phyloP scores from a whole-genome alignment of 1,140 invertebrate genomes.

The Hypothenemus hampei region DNA sequence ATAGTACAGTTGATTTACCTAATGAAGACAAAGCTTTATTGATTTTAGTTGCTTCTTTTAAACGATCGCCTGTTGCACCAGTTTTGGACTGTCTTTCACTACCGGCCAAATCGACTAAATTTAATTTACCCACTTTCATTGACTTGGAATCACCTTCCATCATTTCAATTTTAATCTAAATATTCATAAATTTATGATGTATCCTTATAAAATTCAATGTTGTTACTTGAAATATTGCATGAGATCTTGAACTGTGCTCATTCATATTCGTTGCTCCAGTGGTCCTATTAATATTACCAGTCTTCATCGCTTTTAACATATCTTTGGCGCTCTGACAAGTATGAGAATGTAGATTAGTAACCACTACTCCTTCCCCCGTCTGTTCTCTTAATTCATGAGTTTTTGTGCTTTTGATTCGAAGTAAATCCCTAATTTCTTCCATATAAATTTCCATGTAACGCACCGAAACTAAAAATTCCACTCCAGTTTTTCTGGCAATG shows the following conservation, averaged over 20 bases:
- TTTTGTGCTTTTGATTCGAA: constrained; percentile 74
- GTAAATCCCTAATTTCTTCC: constrained; percentile 82
- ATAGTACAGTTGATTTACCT: constrained; percentile 51
- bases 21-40: constrained; percentile 90
- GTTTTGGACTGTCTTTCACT: constrained; percentile 92
- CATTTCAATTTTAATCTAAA: constrained; percentile 88
- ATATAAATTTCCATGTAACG: constrained; percentile 96
- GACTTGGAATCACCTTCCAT: constrained; percentile 67
- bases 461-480: constrained; percentile 87
- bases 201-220: too few relatives aligned
- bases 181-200: too few relatives aligned
- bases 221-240: constrained; percentile 87
- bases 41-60: constrained; percentile 94
- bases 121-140: constrained; percentile 65
- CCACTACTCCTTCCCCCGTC: constrained; percentile 79
- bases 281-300: constrained; percentile 85
- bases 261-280: constrained; percentile 99
- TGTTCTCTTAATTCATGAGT: constrained; percentile 66
- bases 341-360: constrained; percentile 85
- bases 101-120: constrained; percentile 70
- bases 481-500: constrained; percentile 77
- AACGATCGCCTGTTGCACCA: constrained; percentile 79
- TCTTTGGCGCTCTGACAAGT: constrained; percentile 89
- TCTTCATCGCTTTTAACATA: constrained; percentile 83
- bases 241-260: constrained; percentile 94